phyloP scores from a whole-genome alignment of 2,113 vertebrate genomes.

The Microtus montanus region DNA sequence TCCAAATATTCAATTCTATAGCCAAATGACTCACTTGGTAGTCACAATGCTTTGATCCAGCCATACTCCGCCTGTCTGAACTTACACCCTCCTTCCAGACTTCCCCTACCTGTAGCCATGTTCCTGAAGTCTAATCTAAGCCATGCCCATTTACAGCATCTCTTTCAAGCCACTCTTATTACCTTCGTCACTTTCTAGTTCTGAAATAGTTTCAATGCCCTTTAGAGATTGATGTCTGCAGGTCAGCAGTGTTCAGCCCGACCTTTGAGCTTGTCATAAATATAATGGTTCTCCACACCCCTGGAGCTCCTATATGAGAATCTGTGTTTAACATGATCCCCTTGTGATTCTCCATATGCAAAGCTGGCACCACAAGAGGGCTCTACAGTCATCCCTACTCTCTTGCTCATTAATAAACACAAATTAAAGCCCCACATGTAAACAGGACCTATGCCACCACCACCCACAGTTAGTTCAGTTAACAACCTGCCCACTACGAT shows the following conservation, averaged over 20 bases:
- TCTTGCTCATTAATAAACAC: background rate
- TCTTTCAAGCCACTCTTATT: background rate
- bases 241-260: background rate
- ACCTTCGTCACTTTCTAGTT: background rate
- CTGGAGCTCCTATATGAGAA: background rate
- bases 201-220: background rate
- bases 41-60: background rate
- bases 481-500: background rate
- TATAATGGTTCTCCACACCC: background rate
- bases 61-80: slow-evolving; percentile 20
- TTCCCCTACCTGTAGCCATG: background rate
- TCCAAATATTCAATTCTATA: background rate
- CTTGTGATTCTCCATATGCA: background rate
- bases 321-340: background rate
- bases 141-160: background rate
- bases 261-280: background rate
- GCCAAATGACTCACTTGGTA: slow-evolving; percentile 39
- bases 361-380: background rate
- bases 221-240: background rate
- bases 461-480: background rate
- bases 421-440: background rate
- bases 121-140: background rate
- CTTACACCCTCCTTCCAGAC: background rate
- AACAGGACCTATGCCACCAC: background rate
- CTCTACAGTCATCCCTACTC: background rate